phyloP scores from a whole-genome alignment of 2,113 vertebrate species.

The Cololabis saira region DNA sequence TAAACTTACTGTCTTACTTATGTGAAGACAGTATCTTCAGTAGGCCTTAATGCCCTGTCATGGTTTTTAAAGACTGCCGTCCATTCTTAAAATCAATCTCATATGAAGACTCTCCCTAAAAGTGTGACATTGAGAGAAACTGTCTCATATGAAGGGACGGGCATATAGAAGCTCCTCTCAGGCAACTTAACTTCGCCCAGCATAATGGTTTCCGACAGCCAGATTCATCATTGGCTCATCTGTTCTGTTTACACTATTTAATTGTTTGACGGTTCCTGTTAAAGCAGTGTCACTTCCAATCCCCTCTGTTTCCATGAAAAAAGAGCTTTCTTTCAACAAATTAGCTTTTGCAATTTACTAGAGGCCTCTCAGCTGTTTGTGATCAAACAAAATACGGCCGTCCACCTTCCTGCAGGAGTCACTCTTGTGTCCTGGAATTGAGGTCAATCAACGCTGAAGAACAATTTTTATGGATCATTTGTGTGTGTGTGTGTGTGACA shows the following conservation, averaged over 20 bases:
- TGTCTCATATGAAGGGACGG: conserved; percentile 23
- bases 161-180: conserved; percentile 54
- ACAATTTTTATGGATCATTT: conserved; percentile 12
- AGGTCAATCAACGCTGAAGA: conserved; percentile 59
- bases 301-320: conserved; percentile 58
- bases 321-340: conserved; percentile 55
- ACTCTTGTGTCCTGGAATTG: conserved; percentile 43
- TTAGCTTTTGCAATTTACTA: conserved; percentile 51
- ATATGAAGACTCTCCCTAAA: neutral
- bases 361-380: conserved; percentile 40
- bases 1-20: too few species aligned
- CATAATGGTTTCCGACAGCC: conserved; percentile 74
- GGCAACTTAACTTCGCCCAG: conserved; percentile 39
- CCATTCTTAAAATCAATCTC: too few species aligned
- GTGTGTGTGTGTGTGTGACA: neutral
- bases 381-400: conserved; percentile 53
- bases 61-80: too few species aligned
- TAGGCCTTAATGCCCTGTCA: too few species aligned
- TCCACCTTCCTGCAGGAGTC: conserved; percentile 49
- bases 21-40: too few species aligned
- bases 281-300: conserved; percentile 81
- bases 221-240: conserved; percentile 78
- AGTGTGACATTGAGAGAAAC: neutral
- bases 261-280: conserved; percentile 82
- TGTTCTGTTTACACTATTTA: conserved; percentile 78